Evolutionary conservation across 2,113 vertebrate species (phyloP).

Genomic region (Lycaon pictus): DNA sequence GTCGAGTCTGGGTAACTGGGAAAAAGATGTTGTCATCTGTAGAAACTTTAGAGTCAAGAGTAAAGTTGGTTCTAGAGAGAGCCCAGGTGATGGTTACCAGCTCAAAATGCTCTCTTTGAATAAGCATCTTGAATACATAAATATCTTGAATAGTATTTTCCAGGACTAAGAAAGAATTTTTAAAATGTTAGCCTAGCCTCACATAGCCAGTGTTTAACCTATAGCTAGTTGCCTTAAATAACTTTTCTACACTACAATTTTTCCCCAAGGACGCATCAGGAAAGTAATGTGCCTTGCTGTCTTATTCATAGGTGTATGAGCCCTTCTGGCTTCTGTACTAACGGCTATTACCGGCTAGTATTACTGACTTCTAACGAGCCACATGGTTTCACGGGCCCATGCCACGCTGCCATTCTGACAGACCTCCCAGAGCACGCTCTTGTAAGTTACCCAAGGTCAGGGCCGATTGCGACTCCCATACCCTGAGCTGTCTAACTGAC

Average conservation of each 20-base stretch:
- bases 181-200: conserved; percentile 22
- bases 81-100: neutral
- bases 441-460: conserved; percentile 56
- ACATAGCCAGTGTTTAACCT: conserved; percentile 19
- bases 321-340: neutral
- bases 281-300: neutral
- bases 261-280: neutral
- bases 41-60: neutral
- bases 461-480: conserved; percentile 29
- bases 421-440: neutral
- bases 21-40: neutral
- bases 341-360: neutral
- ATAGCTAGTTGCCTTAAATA: neutral
- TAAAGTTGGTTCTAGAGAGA: neutral
- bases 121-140: conserved; percentile 10
- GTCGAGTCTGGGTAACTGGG: neutral
- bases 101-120: neutral
- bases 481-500: conserved; percentile 1
- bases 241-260: neutral
- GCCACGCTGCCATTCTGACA: neutral
- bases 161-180: conserved; percentile 3
- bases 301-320: neutral
- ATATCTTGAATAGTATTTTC: neutral
- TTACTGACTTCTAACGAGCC: neutral
- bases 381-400: neutral